A percentile compares a stretch with the other conserved stretches of the same genome.
phyloP scores from a whole-genome alignment of 2,113 vertebrate species.

The Climacteris rufus region DNA sequence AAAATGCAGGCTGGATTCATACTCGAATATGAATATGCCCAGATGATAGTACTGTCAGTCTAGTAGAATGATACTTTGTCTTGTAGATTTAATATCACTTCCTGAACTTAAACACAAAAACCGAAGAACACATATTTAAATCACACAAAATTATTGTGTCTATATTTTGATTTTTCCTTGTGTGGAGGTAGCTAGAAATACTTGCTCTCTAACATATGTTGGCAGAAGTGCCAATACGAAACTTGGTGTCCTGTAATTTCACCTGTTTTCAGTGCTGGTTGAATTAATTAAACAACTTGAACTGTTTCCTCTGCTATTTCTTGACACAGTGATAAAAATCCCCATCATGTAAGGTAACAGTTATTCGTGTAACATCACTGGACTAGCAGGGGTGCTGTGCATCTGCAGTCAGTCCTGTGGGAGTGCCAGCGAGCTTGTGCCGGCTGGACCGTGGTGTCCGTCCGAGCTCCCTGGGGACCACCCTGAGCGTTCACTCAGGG shows the following conservation, averaged over 20 bases:
- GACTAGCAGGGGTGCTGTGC: rapidly evolving
- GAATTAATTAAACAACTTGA: not conserved
- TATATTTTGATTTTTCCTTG: not conserved
- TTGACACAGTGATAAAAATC: not conserved
- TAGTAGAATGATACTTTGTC: not conserved
- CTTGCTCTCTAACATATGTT: not conserved
- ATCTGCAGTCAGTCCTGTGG: not conserved
- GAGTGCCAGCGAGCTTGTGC: rapidly evolving
- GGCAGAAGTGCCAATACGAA: not conserved
- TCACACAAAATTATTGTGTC: not conserved
- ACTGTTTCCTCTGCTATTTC: not conserved
- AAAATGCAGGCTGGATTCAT: not conserved
- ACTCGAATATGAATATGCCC: not conserved
- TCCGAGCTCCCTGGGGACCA: not conserved
- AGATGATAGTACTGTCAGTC: not conserved
- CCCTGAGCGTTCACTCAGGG: not conserved
- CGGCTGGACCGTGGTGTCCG: not conserved
- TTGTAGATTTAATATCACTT: not conserved
- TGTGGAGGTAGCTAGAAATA: not conserved
- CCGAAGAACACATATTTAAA: not conserved
- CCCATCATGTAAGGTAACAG: not conserved
- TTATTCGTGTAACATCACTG: not conserved
- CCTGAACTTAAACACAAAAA: not conserved
- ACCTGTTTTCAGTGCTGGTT: not conserved
- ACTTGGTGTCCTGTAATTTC: not conserved